phyloP scores from a whole-genome alignment of 2,888 invertebrate genomes.

The Chironomus riparius region DNA sequence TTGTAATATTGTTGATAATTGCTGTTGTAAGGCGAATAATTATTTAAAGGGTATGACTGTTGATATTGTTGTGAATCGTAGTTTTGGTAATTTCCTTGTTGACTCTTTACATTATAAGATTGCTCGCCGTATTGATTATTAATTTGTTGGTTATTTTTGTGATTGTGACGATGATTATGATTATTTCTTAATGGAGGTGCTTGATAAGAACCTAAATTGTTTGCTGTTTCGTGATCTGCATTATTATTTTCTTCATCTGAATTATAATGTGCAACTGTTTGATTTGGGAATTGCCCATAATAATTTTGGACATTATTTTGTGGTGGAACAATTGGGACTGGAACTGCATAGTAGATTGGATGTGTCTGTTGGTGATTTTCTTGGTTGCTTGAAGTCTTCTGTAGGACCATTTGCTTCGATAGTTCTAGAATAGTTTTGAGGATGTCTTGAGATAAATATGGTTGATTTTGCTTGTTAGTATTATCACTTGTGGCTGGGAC shows the following conservation, averaged over 20 bases:
- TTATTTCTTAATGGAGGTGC: neutral
- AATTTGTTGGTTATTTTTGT: too few relatives aligned
- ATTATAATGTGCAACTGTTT: too few relatives aligned
- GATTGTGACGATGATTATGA: too few relatives aligned
- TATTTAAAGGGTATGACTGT: neutral
- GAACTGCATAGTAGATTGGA: slow-evolving; percentile 15
- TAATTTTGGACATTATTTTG: neutral
- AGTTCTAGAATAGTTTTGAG: slow-evolving; percentile 40
- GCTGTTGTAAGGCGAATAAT: neutral
- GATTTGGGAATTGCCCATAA: neutral
- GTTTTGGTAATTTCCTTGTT: neutral
- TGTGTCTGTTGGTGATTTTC: neutral
- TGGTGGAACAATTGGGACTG: slow-evolving; percentile 2
- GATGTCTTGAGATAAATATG: slow-evolving; percentile 41
- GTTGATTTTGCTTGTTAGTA: slow-evolving; percentile 32
- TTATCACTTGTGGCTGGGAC: slow-evolving; percentile 30
- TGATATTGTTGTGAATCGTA: neutral
- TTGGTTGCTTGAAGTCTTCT: slow-evolving; percentile 28
- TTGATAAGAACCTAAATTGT: neutral
- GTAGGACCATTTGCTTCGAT: slow-evolving; percentile 42
- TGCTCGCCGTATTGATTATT: too few relatives aligned
- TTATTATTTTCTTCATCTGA: neutral
- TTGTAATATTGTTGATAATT: neutral
- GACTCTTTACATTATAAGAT: neutral
- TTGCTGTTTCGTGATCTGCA: neutral